A percentile compares a stretch with the other conserved stretches of the same genome.
phyloP scores from a whole-genome alignment of 2,888 invertebrate genomes.

The Polydesmus complanatus region DNA sequence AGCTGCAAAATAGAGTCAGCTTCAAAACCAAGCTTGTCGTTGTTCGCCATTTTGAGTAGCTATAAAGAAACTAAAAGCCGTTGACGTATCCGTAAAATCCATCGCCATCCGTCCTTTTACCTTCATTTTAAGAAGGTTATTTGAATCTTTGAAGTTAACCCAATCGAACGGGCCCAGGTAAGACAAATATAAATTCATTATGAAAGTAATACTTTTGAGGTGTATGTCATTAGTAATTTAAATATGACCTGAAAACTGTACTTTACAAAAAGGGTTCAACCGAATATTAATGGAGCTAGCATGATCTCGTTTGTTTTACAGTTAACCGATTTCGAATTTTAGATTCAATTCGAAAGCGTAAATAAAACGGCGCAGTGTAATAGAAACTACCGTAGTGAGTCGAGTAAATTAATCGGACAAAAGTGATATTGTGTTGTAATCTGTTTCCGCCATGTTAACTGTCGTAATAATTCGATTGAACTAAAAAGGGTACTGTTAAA shows the following conservation, averaged over 20 bases:
- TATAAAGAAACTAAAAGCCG: slow-evolving; percentile 12
- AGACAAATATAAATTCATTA: not conserved
- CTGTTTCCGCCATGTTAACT: not conserved
- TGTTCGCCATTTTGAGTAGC: slow-evolving; percentile 20
- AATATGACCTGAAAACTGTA: not conserved
- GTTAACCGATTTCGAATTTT: no score
- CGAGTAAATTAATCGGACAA: no score
- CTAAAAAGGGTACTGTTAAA: no score
- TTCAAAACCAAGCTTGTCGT: slow-evolving; percentile 11
- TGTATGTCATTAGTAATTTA: not conserved
- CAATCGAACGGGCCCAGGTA: slow-evolving; percentile 21
- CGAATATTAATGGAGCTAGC: not conserved
- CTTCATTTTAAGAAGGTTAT: slow-evolving; percentile 8
- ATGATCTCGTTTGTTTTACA: no score
- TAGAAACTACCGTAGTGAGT: no score
- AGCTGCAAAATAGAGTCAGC: not conserved
- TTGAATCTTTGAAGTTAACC: slow-evolving; percentile 17
- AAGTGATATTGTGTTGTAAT: not conserved
- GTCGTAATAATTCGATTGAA: not conserved
- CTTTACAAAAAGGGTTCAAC: not conserved
- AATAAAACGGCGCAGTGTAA: no score
- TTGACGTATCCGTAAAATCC: slow-evolving; percentile 18
- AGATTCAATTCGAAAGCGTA: no score
- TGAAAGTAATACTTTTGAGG: not conserved
- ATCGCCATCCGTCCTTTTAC: slow-evolving; percentile 17